A percentile compares a stretch with the other conserved stretches of the same genome.
Evolutionary conservation across 2,113 vertebrate species (phyloP).

Genomic region (Daphoenositta chrysoptera): DNA sequence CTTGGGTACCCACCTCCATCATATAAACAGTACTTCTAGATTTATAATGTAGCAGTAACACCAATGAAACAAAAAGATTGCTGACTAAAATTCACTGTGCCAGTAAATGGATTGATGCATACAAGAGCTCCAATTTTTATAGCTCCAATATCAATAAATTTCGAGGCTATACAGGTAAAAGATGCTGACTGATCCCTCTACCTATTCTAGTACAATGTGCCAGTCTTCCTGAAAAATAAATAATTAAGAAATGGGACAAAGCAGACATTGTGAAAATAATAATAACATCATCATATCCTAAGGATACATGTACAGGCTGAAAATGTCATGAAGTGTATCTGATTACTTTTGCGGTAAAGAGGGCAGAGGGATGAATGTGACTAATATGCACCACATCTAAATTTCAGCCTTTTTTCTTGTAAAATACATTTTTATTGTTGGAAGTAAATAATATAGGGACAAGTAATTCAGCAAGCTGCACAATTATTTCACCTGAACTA

Average conservation of each 20-base stretch:
- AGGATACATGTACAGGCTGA: background rate
- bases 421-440: background rate
- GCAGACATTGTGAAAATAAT: background rate
- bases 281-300: background rate
- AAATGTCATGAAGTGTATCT: background rate
- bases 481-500: background rate
- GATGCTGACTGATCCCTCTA: background rate
- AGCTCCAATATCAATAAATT: background rate
- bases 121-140: background rate
- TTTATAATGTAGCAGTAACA: background rate
- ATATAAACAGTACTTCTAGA: background rate
- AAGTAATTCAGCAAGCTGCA: background rate
- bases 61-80: background rate
- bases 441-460: background rate
- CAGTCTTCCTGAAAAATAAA: background rate
- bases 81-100: background rate
- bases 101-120: background rate
- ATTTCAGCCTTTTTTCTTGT: background rate
- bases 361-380: background rate
- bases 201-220: background rate
- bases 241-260: background rate
- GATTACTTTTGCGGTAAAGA: background rate
- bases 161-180: background rate
- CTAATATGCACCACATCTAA: background rate
- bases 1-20: background rate